Evolutionary conservation across 1,140 invertebrate genomes (phyloP), one percentile per base, ranked within the genome.

Genomic region (Drosophila persimilis): DNA sequence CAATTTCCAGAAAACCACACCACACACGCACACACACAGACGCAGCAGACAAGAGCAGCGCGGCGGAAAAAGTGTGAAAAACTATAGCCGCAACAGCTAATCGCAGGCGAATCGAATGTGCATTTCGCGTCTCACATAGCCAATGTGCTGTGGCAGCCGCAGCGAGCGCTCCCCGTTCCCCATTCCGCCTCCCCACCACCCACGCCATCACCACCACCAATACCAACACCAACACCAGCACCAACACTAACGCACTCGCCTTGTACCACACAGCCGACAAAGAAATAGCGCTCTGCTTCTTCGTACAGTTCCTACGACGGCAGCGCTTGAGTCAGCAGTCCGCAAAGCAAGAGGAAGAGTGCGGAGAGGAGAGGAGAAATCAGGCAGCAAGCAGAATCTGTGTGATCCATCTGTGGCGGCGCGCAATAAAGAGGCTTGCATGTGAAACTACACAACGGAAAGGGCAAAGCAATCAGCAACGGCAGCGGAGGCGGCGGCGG

Each of bases 1-100:
- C 70, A 86, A 74, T 85, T 85, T 86, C 80, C 81, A 85, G 80
- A 85, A 85, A 83, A 79, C 79, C 69, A 84, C 79, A 81, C 61
- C 67, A 65, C 61, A 65, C 62, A 64, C 54, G 47, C 45, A 57
- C 61, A 58, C 69, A 52, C 44, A 56, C 58, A 67, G 50, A 59
- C 39, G 45, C 47, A 55, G 55, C 45, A 39, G 35, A 39, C 11
- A 39, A 39, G 53, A 61, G 65, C 59, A 75, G 71, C 69, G 75
- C 72, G 70, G 75, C 58, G 75, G 58, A 61, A 78, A 74, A 74
- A 65, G 80, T 83, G 80, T 80, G 51, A 63, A 74, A 54, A 45
- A 55, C 20, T 39, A 24, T 39, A 47, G 35, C 56, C 35, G 20
- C 35, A 58, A 45, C 54, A 55, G 24, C n/a, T 24, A 51, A 29